phyloP scores from a whole-genome alignment of 2,113 vertebrate species.

The Paradisaea rubra region DNA sequence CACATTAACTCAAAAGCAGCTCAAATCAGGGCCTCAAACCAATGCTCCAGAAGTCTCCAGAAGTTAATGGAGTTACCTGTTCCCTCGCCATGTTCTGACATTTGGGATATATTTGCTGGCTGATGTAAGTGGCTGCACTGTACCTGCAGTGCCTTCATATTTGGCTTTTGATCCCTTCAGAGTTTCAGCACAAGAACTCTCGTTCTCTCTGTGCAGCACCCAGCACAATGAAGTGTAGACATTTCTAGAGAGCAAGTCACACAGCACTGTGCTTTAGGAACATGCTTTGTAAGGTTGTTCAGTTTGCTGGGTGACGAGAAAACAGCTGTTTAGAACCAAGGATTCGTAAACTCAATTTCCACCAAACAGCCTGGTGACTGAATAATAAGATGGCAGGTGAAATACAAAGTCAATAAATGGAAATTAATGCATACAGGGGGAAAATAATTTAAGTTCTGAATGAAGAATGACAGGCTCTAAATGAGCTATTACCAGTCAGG shows the following conservation, averaged over 20 bases:
- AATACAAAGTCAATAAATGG: constrained; percentile 18
- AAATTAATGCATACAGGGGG: background rate
- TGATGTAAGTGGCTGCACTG: background rate
- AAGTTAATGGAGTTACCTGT: background rate
- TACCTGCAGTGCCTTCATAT: background rate
- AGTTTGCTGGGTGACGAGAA: background rate
- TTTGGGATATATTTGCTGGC: background rate
- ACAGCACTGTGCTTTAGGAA: background rate
- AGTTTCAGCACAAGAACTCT: background rate
- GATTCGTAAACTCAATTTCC: background rate
- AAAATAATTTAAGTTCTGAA: background rate
- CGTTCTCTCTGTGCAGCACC: rapidly evolving
- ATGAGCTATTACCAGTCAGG: background rate
- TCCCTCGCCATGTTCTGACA: background rate
- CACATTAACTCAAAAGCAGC: background rate
- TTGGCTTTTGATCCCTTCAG: background rate
- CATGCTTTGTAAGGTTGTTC: background rate
- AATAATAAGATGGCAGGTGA: background rate
- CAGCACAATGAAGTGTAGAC: background rate
- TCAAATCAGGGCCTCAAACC: background rate
- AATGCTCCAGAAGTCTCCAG: background rate
- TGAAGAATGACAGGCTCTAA: constrained; percentile 15
- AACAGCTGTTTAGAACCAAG: background rate
- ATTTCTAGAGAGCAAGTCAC: background rate
- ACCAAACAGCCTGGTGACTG: background rate